Percentiles rank a stretch among this genome's conserved stretches.
phyloP scores from a whole-genome alignment of 2,797 vertebrate species.

The Eulemur mongoz region DNA sequence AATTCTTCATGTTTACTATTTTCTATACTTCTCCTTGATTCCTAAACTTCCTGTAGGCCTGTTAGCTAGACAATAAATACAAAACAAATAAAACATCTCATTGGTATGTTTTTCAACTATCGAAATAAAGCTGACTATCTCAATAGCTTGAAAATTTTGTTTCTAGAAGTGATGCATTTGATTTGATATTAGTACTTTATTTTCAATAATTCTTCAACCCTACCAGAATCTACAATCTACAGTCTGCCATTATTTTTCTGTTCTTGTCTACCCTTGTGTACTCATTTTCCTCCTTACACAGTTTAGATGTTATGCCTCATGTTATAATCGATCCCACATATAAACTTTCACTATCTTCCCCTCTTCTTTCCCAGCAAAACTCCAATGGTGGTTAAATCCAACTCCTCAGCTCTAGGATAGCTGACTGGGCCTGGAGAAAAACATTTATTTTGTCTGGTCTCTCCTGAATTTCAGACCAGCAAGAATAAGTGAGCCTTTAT shows the following conservation, averaged over 20 bases:
- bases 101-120: not conserved
- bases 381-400: not conserved
- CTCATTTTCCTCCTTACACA: not conserved
- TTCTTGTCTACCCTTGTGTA: not conserved
- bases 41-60: not conserved
- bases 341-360: not conserved
- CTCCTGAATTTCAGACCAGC: not conserved
- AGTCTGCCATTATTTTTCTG: not conserved
- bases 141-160: not conserved
- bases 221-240: not conserved
- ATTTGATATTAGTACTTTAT: not conserved
- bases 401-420: not conserved
- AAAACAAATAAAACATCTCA: not conserved
- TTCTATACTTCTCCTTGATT: not conserved
- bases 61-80: not conserved
- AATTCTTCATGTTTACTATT: slow-evolving; percentile 48
- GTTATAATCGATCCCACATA: not conserved
- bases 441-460: not conserved
- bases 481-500: not conserved
- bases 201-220: not conserved
- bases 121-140: not conserved
- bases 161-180: not conserved
- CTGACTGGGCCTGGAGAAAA: not conserved
- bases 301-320: not conserved
- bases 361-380: not conserved